phyloP scores from a whole-genome alignment of 2,888 invertebrate species.

The Iselma pallidipennis region DNA sequence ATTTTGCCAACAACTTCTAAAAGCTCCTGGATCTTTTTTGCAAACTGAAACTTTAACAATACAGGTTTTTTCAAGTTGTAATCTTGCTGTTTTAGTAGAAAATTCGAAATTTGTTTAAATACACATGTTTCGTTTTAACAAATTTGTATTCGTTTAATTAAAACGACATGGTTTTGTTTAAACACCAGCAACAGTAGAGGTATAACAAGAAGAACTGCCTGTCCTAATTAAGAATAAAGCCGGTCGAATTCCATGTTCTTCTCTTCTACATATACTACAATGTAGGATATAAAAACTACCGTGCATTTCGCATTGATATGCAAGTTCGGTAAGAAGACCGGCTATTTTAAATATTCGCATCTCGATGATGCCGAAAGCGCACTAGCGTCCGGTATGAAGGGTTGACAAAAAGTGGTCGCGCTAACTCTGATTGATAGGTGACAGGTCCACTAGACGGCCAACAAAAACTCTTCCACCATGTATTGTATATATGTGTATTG shows the following conservation, averaged over 20 bases:
- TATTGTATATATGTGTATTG: conserved; percentile 14
- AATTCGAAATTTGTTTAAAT: no score
- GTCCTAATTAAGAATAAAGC: neutral
- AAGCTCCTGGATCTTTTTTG: no score
- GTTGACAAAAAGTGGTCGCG: conserved; percentile 58
- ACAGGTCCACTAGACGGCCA: conserved; percentile 54
- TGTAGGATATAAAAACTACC: neutral
- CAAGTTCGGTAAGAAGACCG: conserved; percentile 39
- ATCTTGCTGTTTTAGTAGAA: no score
- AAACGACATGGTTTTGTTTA: neutral
- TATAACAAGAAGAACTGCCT: neutral
- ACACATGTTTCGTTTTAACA: no score
- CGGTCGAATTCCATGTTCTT: neutral
- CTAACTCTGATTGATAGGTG: conserved; percentile 58
- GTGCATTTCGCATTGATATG: conserved; percentile 43
- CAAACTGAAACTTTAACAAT: no score
- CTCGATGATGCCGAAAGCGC: conserved; percentile 41
- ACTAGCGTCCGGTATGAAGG: conserved; percentile 55
- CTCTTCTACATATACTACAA: neutral
- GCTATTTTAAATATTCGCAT: conserved; percentile 55
- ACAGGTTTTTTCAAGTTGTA: no score
- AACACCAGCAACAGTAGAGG: neutral
- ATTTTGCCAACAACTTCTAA: no score
- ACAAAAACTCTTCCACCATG: conserved; percentile 47
- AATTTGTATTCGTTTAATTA: neutral